Conservation (phyloP, 2,797 vertebrate species). For the Okamejei kenojei region DNA sequence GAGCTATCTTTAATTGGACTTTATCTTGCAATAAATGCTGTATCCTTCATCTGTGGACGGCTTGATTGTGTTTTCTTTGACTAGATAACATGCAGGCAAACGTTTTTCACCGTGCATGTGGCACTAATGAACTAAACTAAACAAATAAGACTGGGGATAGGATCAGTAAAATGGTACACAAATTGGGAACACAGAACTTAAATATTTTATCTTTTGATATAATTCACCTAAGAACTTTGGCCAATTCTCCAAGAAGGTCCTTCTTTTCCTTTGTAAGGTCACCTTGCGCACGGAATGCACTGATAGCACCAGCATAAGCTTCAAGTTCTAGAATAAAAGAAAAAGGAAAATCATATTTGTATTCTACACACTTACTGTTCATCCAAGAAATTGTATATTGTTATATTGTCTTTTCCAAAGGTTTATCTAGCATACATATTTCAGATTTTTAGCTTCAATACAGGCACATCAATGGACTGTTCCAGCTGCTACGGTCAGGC, state of each 20-base stretch:
- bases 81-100: too few relatives aligned
- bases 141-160: not conserved
- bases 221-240: conserved; percentile 87
- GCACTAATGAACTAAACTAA: too few relatives aligned
- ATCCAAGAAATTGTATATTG: not conserved
- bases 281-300: conserved; percentile 90
- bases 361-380: not conserved
- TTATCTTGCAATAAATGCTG: too few relatives aligned
- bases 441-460: not conserved
- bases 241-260: conserved; percentile 90
- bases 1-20: too few relatives aligned
- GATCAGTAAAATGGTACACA: conserved; percentile 40
- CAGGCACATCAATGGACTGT: too few relatives aligned
- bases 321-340: conserved; percentile 76
- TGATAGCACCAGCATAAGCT: conserved; percentile 94
- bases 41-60: too few relatives aligned
- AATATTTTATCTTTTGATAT: not conserved
- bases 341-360: conserved; percentile 7
- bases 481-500: too few relatives aligned
- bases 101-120: too few relatives aligned
- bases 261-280: conserved; percentile 97
- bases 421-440: not conserved
- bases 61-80: too few relatives aligned
- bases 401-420: not conserved
- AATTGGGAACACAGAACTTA: conserved; percentile 12